Evolutionary conservation across 1,140 invertebrate genomes (phyloP).

Genomic region (Marisa cornuarietis): DNA sequence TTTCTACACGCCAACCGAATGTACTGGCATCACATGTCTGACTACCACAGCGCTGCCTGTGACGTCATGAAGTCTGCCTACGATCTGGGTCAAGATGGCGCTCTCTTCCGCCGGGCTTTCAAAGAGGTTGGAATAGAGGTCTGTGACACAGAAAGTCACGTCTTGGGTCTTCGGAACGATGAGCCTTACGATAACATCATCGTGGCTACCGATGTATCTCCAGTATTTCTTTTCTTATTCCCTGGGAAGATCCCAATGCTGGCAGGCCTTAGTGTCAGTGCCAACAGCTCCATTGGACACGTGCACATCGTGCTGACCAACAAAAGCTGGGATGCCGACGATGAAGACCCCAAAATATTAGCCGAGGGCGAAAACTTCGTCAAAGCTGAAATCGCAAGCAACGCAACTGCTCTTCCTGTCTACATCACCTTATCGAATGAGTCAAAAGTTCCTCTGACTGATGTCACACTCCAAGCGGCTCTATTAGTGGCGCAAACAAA

Average conservation of each 20-base stretch:
- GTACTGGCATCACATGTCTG: conserved; percentile 40
- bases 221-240: conserved; percentile 12
- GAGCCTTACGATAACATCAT: conserved; percentile 8
- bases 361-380: not conserved
- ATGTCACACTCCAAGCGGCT: not conserved
- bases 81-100: conserved; percentile 31
- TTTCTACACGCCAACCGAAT: conserved; percentile 44
- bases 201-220: conserved; percentile 10
- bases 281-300: not conserved
- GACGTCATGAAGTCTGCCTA: conserved; percentile 46
- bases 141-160: conserved; percentile 29
- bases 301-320: conserved; percentile 1
- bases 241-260: not conserved
- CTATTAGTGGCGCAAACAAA: too few species aligned
- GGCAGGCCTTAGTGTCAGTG: not conserved
- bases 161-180: conserved; percentile 19
- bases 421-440: conserved; percentile 2
- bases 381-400: not conserved
- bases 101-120: conserved; percentile 21
- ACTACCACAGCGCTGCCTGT: conserved; percentile 37
- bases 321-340: not conserved
- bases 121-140: conserved; percentile 31
- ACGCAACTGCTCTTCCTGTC: not conserved
- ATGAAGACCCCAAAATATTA: not conserved
- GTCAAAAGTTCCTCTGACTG: not conserved